phyloP scores from a whole-genome alignment of 2,888 invertebrate species.

The Hemaris fuciformis region DNA sequence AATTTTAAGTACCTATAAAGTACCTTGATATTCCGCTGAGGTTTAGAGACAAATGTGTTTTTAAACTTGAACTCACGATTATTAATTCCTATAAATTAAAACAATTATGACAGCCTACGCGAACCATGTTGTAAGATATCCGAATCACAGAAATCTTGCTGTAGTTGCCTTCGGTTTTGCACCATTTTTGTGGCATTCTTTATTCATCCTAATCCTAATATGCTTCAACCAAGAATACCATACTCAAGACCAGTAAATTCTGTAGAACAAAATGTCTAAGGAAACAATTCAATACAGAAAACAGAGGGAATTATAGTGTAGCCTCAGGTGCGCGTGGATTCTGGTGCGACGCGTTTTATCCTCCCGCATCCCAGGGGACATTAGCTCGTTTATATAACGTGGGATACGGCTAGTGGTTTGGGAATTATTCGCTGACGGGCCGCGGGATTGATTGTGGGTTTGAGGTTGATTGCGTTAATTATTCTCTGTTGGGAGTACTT shows the following conservation, averaged over 20 bases:
- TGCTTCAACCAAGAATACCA: too few relatives aligned
- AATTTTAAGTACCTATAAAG: too few relatives aligned
- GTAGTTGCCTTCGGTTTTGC: too few relatives aligned
- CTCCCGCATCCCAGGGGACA: conserved; percentile 3
- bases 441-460: background rate
- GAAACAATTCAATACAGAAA: conserved; percentile 7
- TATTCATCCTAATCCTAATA: too few relatives aligned
- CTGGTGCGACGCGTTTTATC: conserved; percentile 8
- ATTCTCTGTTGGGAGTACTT: background rate
- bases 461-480: background rate
- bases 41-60: too few relatives aligned
- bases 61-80: too few relatives aligned
- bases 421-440: background rate
- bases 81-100: too few relatives aligned
- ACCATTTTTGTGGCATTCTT: too few relatives aligned
- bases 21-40: too few relatives aligned
- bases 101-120: too few relatives aligned
- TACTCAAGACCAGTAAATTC: background rate
- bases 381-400: background rate
- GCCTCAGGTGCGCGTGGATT: conserved; percentile 13
- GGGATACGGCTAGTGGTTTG: background rate
- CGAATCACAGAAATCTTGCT: too few relatives aligned
- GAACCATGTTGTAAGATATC: too few relatives aligned
- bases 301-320: conserved; percentile 5
- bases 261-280: background rate